Base-by-base conservation (phyloP, 2,888 invertebrate genomes). In the Pandemis cinnamomeana region DNA sequence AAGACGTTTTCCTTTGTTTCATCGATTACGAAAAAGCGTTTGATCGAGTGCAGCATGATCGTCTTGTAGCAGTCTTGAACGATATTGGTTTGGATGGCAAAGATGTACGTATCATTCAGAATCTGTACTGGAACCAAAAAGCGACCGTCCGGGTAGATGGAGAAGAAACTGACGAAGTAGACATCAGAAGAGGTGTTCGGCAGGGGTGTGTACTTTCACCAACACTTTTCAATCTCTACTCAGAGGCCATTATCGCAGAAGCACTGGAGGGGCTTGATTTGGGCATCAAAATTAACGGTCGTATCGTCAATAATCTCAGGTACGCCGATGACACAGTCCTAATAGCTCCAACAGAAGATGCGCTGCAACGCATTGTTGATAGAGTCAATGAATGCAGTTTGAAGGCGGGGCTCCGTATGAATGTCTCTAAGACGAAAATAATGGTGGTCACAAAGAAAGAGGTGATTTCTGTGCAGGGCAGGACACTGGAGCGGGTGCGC, bases 61-160 rank as follows among this genome's bases (percentile, higher is more conserved):
- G 11, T 41, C 36, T 60, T 41, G 36, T 58, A 10, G 5, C 13
- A 13, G 5, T 48, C 13, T 11, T 48, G 7, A 51, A 51, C n/a
- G 51, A 51, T 5, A 51, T 44, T 8, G 46, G 11, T 4, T 11
- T 46, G 8, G 46, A 46, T 46, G 11, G 11, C 8, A 46, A 46
- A 13, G 60, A 58, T 27, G 58, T 58, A 58, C 20, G 58, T 58
- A 58, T 27, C 58, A 58, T 27, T 27, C 20, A 13, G 58, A 58
- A 58, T 8, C 58, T 60, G 60, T 60, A 60, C 20, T 58, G 58
- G 58, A 58, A 58, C 27, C 20, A 58, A 36, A 13, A 3, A 51
- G n/a, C 51, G 51, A 51, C 51, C 5, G 6, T 51, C n/a, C 51
- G 51, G 5, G 51, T 51, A 7, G 51, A 51, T n/a, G 51, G 51